Evolutionary conservation across 2,113 vertebrate genomes (phyloP).

Genomic region (Ictidomys tridecemlineatus): DNA sequence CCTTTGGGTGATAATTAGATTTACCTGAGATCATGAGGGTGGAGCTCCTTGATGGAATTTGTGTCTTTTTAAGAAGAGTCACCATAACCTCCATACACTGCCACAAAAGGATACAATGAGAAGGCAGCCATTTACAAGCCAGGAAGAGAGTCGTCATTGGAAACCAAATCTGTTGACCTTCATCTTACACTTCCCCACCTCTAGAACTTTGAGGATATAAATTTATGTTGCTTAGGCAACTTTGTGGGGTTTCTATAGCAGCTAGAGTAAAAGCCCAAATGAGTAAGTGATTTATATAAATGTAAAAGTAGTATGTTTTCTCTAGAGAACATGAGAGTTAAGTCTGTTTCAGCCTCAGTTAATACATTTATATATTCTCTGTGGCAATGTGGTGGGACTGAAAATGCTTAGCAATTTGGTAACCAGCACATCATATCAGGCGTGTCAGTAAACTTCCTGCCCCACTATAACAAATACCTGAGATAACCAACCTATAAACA

Average conservation of each 20-base stretch:
- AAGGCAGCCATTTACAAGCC: background rate
- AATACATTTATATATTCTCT: background rate
- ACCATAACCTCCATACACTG: background rate
- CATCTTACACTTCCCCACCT: background rate
- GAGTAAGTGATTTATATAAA: background rate
- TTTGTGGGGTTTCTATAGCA: background rate
- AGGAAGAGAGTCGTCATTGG: background rate
- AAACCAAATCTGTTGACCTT: background rate
- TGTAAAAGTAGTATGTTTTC: background rate
- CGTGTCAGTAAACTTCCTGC: background rate
- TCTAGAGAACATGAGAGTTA: background rate
- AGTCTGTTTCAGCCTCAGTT: background rate
- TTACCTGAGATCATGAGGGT: background rate
- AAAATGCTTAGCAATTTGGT: background rate
- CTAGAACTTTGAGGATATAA: constrained; percentile 14
- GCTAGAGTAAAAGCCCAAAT: background rate
- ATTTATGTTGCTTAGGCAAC: background rate
- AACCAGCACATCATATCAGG: background rate
- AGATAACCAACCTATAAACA: background rate
- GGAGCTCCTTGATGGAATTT: background rate
- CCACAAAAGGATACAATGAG: background rate
- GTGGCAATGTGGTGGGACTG: background rate
- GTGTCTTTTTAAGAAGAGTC: background rate
- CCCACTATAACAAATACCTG: background rate
- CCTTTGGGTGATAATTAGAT: background rate